Conservation (phyloP, 2,888 invertebrate species). For the Agrochola litura region DNA sequence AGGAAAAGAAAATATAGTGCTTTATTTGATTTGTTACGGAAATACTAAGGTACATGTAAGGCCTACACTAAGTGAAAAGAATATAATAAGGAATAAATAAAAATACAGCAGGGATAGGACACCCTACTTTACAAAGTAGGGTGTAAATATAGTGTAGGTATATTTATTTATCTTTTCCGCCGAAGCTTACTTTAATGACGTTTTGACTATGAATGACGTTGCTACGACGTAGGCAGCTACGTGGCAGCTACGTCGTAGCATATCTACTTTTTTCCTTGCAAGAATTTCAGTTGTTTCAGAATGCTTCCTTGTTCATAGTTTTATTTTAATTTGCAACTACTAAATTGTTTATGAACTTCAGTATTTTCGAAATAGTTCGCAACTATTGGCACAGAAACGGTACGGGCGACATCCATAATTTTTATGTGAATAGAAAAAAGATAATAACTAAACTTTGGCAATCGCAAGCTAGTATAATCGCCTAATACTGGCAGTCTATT, state of each 20-base stretch:
- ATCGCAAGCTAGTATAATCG: constrained; percentile 77
- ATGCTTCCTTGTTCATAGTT: constrained; percentile 23
- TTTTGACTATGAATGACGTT: not conserved
- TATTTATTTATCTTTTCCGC: not conserved
- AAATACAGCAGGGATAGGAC: no score
- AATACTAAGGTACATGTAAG: not conserved
- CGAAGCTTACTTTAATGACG: not conserved
- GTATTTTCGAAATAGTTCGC: constrained; percentile 1
- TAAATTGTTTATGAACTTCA: not conserved
- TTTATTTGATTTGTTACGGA: not conserved
- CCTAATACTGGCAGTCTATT: constrained; percentile 84
- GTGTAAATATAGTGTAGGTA: not conserved
- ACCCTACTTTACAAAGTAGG: not conserved
- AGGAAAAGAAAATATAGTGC: not conserved
- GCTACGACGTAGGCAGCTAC: not conserved
- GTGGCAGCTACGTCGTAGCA: not conserved
- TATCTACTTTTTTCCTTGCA: not conserved
- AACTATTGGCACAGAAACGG: not conserved
- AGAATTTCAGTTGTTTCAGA: constrained; percentile 19
- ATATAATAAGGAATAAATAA: not conserved
- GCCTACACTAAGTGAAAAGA: not conserved
- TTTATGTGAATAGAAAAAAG: not conserved
- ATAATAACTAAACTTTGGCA: constrained; percentile 72
- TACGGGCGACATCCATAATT: not conserved
- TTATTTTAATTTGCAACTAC: constrained; percentile 2